phyloP scores from a whole-genome alignment of 2,797 vertebrate species.

The Gymnoscopelus braueri region DNA sequence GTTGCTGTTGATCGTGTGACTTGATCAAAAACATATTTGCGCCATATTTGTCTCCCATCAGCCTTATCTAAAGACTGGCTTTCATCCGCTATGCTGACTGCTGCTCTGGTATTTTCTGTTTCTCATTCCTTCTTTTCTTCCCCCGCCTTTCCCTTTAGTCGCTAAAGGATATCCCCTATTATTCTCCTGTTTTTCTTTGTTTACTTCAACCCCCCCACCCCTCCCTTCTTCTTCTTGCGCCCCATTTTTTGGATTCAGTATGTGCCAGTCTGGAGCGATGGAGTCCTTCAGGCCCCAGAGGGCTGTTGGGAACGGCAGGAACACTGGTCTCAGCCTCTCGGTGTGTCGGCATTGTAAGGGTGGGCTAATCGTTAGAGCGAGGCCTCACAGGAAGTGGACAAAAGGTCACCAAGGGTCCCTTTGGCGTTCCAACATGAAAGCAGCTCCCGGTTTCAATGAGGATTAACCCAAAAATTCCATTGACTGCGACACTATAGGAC shows the following conservation, averaged over 20 bases:
- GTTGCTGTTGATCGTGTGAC: constrained; percentile 59
- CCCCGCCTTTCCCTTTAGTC: constrained; percentile 7
- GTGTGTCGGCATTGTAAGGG: constrained; percentile 78
- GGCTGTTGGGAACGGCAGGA: constrained; percentile 66
- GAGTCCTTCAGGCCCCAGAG: constrained; percentile 65
- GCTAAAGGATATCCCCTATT: constrained; percentile 68
- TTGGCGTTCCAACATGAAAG: constrained; percentile 82
- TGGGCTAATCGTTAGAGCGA: constrained; percentile 82
- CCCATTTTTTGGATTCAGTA: constrained; percentile 75
- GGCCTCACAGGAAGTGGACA: constrained; percentile 82
- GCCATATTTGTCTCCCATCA: constrained; percentile 38
- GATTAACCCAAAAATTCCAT: constrained; percentile 82
- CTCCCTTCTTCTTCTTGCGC: constrained; percentile 61
- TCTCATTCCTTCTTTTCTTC: too few species aligned
- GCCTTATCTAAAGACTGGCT: constrained; percentile 77
- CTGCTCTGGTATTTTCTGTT: constrained; percentile 51
- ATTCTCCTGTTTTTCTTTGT: constrained; percentile 63
- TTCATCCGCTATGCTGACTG: constrained; percentile 46
- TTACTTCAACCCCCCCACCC: constrained; percentile 59
- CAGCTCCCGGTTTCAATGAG: constrained; percentile 83
- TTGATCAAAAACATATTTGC: constrained; percentile 74
- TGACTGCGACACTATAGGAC: constrained; percentile 75
- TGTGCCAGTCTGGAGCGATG: constrained; percentile 78
- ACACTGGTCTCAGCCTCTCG: constrained; percentile 72
- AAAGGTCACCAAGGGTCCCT: constrained; percentile 84